These are phyloP conservation scores for Manis crassicaudata DNA, from an alignment of 2,797 vertebrate species.

Conservation along the genomic window DNA sequence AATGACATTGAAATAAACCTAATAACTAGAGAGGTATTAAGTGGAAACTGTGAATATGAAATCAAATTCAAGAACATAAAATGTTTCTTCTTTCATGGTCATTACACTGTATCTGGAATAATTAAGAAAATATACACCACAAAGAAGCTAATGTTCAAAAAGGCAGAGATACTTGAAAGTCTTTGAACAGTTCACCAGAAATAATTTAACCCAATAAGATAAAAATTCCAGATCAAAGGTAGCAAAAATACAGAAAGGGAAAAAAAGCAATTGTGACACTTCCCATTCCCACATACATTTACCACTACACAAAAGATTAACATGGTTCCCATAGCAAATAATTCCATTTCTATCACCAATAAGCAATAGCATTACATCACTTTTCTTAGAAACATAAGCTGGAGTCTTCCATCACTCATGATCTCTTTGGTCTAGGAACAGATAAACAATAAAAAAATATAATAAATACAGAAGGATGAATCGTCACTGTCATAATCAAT, in stretches of 20 bases:
- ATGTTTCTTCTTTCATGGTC: conserved; percentile 50
- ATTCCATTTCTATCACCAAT: not conserved
- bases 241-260: conserved; percentile 39
- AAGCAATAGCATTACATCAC: not conserved
- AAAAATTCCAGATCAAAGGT: conserved; percentile 63
- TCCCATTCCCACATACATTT: not conserved
- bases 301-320: not conserved
- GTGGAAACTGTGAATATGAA: conserved; percentile 46
- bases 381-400: not conserved
- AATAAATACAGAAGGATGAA: not conserved
- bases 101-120: conserved; percentile 69
- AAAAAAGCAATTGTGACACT: not conserved
- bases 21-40: conserved; percentile 27
- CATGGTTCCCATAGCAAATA: not conserved
- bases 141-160: conserved; percentile 64
- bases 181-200: conserved; percentile 61
- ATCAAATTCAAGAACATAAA: conserved; percentile 65
- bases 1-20: conserved; percentile 55
- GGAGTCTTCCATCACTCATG: not conserved
- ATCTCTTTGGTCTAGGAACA: not conserved
- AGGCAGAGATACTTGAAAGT: conserved; percentile 61
- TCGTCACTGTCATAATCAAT: not conserved
- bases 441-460: conserved; percentile 37
- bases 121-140: conserved; percentile 47
- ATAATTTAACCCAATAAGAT: conserved; percentile 70